These are phyloP conservation scores for Marcusenius ussheri DNA, from an alignment of 2,113 vertebrate genomes.

Conservation along the genomic window DNA sequence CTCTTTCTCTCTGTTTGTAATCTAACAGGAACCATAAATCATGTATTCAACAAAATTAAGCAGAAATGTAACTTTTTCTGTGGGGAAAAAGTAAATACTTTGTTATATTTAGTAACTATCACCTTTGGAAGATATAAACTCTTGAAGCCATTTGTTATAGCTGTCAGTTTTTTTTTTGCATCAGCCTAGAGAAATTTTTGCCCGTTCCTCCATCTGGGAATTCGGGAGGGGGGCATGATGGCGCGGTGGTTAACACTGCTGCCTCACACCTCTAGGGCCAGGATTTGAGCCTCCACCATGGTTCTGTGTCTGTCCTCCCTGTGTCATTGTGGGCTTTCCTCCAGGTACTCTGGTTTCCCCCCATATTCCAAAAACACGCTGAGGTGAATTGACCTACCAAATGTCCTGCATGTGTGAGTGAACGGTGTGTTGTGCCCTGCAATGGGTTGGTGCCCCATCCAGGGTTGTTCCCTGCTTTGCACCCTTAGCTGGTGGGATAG, in stretches of 20 bases:
- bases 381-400: neutral
- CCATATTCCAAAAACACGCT: neutral
- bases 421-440: neutral
- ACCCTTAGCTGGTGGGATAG: neutral
- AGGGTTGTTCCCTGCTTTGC: neutral
- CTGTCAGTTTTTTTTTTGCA: neutral
- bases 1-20: neutral
- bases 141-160: neutral
- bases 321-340: neutral
- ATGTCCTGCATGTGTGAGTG: neutral
- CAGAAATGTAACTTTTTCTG: neutral
- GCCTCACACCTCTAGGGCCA: too few relatives aligned
- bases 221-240: too few relatives aligned
- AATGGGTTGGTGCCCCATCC: neutral
- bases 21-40: neutral
- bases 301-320: too few relatives aligned
- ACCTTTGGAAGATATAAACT: neutral
- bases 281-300: too few relatives aligned
- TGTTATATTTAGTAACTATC: neutral
- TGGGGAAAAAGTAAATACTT: neutral
- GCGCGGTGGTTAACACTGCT: too few relatives aligned
- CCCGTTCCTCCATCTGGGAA: neutral
- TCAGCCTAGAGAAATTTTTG: neutral
- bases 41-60: neutral
- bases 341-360: neutral